Evolutionary conservation across 2,888 invertebrate species (phyloP).

Genomic region (Amphipoea lucens): DNA sequence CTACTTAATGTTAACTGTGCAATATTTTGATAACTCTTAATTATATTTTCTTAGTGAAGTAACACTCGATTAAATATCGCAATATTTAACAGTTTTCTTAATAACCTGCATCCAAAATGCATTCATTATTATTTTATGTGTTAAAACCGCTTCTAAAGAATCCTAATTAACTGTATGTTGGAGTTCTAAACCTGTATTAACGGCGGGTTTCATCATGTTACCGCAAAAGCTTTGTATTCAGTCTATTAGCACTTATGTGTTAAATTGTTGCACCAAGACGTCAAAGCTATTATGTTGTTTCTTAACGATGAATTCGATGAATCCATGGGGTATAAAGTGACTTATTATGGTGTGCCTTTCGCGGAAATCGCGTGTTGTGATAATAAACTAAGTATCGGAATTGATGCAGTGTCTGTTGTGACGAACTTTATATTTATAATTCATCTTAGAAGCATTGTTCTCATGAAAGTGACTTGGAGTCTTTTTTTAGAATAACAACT

Average conservation of each 20-base stretch:
- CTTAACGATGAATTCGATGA: slow-evolving; percentile 32
- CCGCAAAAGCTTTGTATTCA: slow-evolving; percentile 48
- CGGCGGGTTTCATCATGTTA: slow-evolving; percentile 40
- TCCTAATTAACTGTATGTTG: slow-evolving; percentile 49
- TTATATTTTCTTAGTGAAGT: neutral
- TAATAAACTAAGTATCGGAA: neutral
- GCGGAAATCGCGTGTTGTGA: slow-evolving; percentile 10
- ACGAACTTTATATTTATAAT: neutral
- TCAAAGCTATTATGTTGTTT: slow-evolving; percentile 37
- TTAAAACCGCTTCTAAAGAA: slow-evolving; percentile 41
- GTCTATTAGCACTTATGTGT: slow-evolving; percentile 55
- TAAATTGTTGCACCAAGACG: slow-evolving; percentile 39
- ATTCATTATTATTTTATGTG: slow-evolving; percentile 45
- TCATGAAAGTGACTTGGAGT: neutral
- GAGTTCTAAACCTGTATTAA: slow-evolving; percentile 55
- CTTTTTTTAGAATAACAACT: neutral
- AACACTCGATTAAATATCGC: neutral
- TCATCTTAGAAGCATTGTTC: neutral
- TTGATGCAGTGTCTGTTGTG: neutral
- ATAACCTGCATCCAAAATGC: slow-evolving; percentile 18
- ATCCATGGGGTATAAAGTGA: neutral
- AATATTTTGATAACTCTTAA: neutral
- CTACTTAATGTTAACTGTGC: neutral
- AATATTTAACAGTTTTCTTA: neutral
- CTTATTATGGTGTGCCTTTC: neutral